Evolutionary conservation across 1,140 invertebrate genomes (phyloP).

Genomic region (Carcinoscorpius rotundicauda): DNA sequence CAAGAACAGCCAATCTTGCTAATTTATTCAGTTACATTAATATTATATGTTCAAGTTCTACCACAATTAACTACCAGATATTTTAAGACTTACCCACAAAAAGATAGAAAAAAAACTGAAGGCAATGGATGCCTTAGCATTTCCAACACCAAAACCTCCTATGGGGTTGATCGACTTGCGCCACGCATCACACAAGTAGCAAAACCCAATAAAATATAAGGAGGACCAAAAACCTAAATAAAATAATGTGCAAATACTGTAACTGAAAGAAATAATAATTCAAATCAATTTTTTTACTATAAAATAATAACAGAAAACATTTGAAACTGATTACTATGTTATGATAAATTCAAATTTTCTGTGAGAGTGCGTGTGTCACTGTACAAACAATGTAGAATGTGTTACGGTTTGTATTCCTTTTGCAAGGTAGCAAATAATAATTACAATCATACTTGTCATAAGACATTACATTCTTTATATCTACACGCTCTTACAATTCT

Average conservation of each 20-base stretch:
- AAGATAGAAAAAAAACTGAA: constrained; percentile 94
- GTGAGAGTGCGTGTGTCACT: too few species aligned
- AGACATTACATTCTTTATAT: too few species aligned
- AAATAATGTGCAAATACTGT: constrained; percentile 31
- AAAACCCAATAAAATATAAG: constrained; percentile 88
- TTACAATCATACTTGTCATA: too few species aligned
- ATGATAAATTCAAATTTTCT: too few species aligned
- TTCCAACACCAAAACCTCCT: constrained; percentile 49
- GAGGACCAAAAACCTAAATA: constrained; percentile 64
- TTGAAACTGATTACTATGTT: not conserved
- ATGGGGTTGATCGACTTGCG: constrained; percentile 52
- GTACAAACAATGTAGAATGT: too few species aligned
- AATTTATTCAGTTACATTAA: too few species aligned
- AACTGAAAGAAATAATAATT: constrained; percentile 4
- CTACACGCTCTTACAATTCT: too few species aligned
- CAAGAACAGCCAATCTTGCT: not conserved
- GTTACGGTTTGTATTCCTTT: too few species aligned
- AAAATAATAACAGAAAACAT: not conserved
- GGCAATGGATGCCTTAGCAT: constrained; percentile 78
- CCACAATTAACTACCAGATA: too few species aligned
- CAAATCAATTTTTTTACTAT: not conserved
- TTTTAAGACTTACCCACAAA: constrained; percentile 61
- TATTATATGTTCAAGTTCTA: too few species aligned
- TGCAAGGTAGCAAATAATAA: too few species aligned
- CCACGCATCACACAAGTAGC: constrained; percentile 85